These are phyloP conservation scores for Cheiracanthium punctorium DNA, from an alignment of 2,888 invertebrate genomes.

Conservation along the genomic window DNA sequence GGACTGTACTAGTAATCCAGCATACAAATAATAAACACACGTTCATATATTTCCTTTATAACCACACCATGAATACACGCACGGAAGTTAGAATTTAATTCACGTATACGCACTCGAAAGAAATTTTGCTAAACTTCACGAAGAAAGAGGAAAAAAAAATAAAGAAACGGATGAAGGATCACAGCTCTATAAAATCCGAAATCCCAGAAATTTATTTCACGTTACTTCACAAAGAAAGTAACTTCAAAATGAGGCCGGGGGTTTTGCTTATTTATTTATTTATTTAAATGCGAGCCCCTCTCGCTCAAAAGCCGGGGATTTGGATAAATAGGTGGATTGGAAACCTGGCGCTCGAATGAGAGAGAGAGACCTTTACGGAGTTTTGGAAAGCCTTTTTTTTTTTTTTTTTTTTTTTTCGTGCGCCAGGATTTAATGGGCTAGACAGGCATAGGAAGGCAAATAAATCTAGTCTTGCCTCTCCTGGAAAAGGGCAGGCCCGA, in stretches of 20 bases:
- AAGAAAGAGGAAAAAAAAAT: too few relatives aligned
- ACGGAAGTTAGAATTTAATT: too few relatives aligned
- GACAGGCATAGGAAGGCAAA: background rate
- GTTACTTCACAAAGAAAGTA: background rate
- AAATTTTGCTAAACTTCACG: too few relatives aligned
- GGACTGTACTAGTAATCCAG: too few relatives aligned
- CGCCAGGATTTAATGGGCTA: conserved; percentile 1
- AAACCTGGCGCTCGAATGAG: background rate
- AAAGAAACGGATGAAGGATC: background rate
- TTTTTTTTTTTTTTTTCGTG: too few relatives aligned
- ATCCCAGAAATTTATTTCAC: background rate
- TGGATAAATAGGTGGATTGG: background rate
- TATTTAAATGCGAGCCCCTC: background rate
- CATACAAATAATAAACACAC: too few relatives aligned
- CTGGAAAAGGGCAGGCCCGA: background rate
- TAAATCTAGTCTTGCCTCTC: background rate
- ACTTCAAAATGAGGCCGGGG: background rate
- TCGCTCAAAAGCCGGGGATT: background rate
- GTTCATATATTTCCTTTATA: too few relatives aligned
- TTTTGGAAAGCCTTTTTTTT: conserved; percentile 1
- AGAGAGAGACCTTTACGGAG: background rate
- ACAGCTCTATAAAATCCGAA: background rate
- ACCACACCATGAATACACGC: too few relatives aligned
- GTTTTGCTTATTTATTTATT: background rate
- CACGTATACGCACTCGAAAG: too few relatives aligned